Conservation (phyloP, 2,888 invertebrate genomes). For the Lycaena phlaeas region DNA sequence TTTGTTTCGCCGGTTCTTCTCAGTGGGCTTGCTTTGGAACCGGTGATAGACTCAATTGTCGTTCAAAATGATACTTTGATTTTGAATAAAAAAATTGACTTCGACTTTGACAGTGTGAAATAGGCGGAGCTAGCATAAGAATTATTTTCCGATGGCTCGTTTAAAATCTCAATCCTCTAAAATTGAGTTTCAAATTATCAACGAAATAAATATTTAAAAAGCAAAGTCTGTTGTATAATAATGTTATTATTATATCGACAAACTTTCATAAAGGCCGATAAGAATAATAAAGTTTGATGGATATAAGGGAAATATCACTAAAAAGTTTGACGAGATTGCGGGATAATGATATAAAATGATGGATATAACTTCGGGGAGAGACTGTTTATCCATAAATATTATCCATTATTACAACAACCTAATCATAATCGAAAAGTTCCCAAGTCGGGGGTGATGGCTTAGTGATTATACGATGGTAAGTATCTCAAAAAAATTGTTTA, state of each 20-base stretch:
- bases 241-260: not conserved
- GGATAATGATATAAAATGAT: slow-evolving; percentile 11
- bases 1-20: no score
- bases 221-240: not conserved
- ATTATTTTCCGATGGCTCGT: no score
- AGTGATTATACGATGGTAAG: not conserved
- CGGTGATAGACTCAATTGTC: no score
- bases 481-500: no score
- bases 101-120: no score
- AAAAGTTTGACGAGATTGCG: slow-evolving; percentile 9
- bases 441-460: slow-evolving; percentile 13
- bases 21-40: no score
- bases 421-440: slow-evolving; percentile 4
- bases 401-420: slow-evolving; percentile 4
- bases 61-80: no score
- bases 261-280: slow-evolving; percentile 2
- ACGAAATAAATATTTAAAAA: not conserved
- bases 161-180: not conserved
- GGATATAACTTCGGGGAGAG: slow-evolving; percentile 8
- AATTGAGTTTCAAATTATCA: no score
- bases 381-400: slow-evolving; percentile 9
- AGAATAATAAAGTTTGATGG: slow-evolving; percentile 6
- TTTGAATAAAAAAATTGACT: no score
- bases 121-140: no score
- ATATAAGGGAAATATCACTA: slow-evolving; percentile 6